Base-by-base conservation (phyloP, 2,888 invertebrate species). In the Polymixis flavicincta region DNA sequence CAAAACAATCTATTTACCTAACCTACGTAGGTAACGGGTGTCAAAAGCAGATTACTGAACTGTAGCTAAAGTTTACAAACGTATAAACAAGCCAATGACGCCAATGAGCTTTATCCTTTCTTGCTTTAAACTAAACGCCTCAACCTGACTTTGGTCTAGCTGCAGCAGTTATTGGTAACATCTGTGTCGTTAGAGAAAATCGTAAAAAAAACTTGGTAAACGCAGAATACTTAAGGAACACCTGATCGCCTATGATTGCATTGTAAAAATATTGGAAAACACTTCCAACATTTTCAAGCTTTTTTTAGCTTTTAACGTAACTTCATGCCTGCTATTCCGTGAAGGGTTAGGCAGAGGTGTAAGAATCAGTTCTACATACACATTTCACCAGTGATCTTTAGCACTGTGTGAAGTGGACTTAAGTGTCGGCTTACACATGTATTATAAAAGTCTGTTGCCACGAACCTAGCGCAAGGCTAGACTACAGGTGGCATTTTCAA, bases 111-210 rank as follows among this genome's bases (percentile, higher is more conserved):
- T 50, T 32, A 65, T 50, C 8, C 0, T 22, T 65, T 22, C 48
- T 11, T 37, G 11, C 11, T 32, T 52, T n/a, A 66, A 65, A 32
- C 9, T 72, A 50, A 54, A 37, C 22, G 14, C 19, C 17, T 28
- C 11, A 14, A 69, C 11, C n/a, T 19, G 19, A 78, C 25, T 22
- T 48, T 37, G 0, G n/a, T 52, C 0, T 37, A 25, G 45, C 57
- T 59, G 57, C 72, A 70, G 55, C 50, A 78, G 79, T 79, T 32
- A 71, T 8, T 52, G 65, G 73, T 42, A 66, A 80, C 78, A 80
- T 61, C 80, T 80, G 80, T 32, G 22, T 54, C 54, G 55, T 80
- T 80, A 60, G 14, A 66, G 54, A 54, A 22, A 13, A 71, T 52
- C 57, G 45, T 71, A 45, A 71, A 48, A 59, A 37, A 67, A 64